Base-by-base conservation (phyloP, 1,140 invertebrate genomes). In the Alviniconcha marisindica region DNA sequence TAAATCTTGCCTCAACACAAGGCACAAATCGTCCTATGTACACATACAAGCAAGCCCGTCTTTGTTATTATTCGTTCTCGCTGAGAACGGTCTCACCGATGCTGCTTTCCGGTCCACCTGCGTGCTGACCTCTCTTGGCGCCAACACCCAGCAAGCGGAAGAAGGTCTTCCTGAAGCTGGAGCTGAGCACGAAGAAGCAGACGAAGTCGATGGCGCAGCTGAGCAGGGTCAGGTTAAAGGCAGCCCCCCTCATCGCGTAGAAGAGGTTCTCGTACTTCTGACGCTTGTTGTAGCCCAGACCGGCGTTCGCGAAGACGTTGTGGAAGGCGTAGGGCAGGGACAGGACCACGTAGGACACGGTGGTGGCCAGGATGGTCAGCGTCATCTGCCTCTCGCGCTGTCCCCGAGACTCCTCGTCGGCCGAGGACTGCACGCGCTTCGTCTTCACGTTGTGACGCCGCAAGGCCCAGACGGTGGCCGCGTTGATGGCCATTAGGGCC, bases 221-320 rank as follows among this genome's bases (percentile, higher is more conserved):
- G 42, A 76, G 73, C 42, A 76, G 28, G 3, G 73, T 76, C 44
- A 76, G n/a, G 28, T 24, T 76, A 42, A 76, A 76, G 73, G 73
- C 44, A 2, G 12, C 5, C 10, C 42, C 48, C 18, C 73, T 48
- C 7, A 63, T 44, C 24, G 51, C 73, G 73, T 76, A 76, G 28
- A 51, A 76, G 31, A 76, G 3, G 44, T 76, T 76, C 73, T 76
- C 42, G 44, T 76, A 76, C 73, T 76, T 76, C 73, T 76, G 24
- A 3, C 73, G 40, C 28, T 76, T 76, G 21, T 76, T n/a, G 73
- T 44, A 76, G 42, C 28, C 40, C 0, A 21, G 2, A 15, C 4
- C 33, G 24, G 18, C n/a, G 10, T 28, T 10, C 28, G 48, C 51
- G 42, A 48, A 48, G 7, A 76, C 12, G 42, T 76, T 76, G 73